Percentiles rank a stretch among this genome's conserved stretches.
Conservation (phyloP, 2,888 invertebrate genomes). For the Drosophila birchii region DNA sequence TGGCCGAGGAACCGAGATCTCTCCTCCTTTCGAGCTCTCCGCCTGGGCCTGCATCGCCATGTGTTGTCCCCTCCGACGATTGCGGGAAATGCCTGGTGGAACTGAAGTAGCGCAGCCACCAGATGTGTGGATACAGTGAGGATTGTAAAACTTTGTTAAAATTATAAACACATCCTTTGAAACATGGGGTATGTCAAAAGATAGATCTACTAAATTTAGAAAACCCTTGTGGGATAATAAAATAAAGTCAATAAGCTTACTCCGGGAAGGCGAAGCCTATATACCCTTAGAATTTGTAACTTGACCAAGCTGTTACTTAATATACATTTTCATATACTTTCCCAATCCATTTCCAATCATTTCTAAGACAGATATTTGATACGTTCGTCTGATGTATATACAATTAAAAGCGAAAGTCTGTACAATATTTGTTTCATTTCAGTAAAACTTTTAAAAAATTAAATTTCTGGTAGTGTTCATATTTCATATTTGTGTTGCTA, state of each 20-base stretch:
- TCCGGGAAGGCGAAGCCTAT: no score
- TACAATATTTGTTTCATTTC: no score
- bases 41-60: conserved; percentile 7
- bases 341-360: no score
- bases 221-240: no score
- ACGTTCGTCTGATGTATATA: neutral
- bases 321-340: no score
- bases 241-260: no score
- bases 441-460: neutral
- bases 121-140: conserved; percentile 6
- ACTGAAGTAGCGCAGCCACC: neutral
- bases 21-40: conserved; percentile 1
- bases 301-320: no score
- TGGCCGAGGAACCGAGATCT: conserved; percentile 9
- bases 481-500: neutral
- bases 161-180: neutral
- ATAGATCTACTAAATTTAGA: no score
- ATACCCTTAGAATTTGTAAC: no score
- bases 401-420: neutral
- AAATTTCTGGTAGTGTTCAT: neutral
- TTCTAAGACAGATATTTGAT: neutral
- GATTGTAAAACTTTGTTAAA: neutral
- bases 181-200: neutral
- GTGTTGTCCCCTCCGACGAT: conserved; percentile 10
- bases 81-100: neutral